A percentile compares a stretch with the other conserved stretches of the same genome.
Evolutionary conservation across 2,797 vertebrate species (phyloP).

Genomic region (Mus spretus): DNA sequence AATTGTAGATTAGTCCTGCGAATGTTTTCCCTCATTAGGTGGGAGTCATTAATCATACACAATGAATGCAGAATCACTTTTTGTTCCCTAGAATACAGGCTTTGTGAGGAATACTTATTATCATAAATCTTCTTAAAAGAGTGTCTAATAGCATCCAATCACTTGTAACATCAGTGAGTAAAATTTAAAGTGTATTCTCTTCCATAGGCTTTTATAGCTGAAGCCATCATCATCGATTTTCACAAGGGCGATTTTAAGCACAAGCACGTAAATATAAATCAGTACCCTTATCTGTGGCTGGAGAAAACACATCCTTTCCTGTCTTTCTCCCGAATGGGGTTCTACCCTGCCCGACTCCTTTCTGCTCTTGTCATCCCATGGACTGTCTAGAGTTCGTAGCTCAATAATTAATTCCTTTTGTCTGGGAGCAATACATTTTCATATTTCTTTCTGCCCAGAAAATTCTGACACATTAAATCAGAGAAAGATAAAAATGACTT

Average conservation of each 20-base stretch:
- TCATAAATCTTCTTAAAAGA: slow-evolving; percentile 78
- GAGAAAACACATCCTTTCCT: slow-evolving; percentile 22
- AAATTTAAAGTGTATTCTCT: slow-evolving; percentile 69
- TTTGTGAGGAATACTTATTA: slow-evolving; percentile 79
- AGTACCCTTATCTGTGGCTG: slow-evolving; percentile 34
- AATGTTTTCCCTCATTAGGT: slow-evolving; percentile 77
- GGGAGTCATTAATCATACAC: slow-evolving; percentile 83
- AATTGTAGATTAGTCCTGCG: slow-evolving; percentile 84
- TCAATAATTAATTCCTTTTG: slow-evolving; percentile 41
- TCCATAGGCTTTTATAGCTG: slow-evolving; percentile 68
- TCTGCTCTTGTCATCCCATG: background rate
- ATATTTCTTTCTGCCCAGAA: background rate
- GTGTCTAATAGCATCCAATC: slow-evolving; percentile 71
- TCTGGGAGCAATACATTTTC: slow-evolving; percentile 32
- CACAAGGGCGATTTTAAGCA: slow-evolving; percentile 67
- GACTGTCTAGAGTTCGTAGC: background rate
- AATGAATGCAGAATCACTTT: slow-evolving; percentile 77
- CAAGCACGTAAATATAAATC: slow-evolving; percentile 46
- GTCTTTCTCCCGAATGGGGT: background rate
- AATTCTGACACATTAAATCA: slow-evolving; percentile 47
- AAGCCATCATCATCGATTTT: slow-evolving; percentile 69
- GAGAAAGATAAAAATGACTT: background rate
- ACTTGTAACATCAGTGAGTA: slow-evolving; percentile 77
- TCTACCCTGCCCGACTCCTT: background rate
- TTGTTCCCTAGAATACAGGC: slow-evolving; percentile 72